A percentile compares a stretch with the other conserved stretches of the same genome.
Evolutionary conservation across 2,113 vertebrate genomes (phyloP).

Genomic region (Bufo gargarizans): DNA sequence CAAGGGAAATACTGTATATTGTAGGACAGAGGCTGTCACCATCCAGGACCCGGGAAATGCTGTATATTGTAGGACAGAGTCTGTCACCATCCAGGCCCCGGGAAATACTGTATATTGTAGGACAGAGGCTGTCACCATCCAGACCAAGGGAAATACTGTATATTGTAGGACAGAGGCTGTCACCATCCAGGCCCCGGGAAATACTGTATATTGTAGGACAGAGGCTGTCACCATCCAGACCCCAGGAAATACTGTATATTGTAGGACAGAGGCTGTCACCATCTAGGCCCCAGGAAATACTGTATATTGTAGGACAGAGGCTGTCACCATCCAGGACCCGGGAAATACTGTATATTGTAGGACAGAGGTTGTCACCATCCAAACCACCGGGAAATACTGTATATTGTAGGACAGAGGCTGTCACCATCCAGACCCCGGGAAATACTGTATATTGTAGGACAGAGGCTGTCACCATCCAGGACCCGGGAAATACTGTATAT

Average conservation of each 20-base stretch:
- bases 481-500: not conserved
- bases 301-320: not conserved
- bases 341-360: not conserved
- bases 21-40: not conserved
- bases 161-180: too few species aligned
- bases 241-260: not conserved
- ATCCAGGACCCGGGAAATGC: not conserved
- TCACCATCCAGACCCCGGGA: not conserved
- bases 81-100: not conserved
- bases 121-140: not conserved
- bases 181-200: not conserved
- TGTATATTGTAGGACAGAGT: not conserved
- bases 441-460: not conserved
- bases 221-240: not conserved
- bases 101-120: not conserved
- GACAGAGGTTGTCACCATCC: too few species aligned
- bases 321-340: not conserved
- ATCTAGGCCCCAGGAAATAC: not conserved
- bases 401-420: too few species aligned
- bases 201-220: not conserved
- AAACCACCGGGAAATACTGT: not conserved
- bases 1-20: not conserved
- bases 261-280: too few species aligned
- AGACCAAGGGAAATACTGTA: not conserved
- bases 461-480: not conserved